Conservation (phyloP, 2,888 invertebrate species). For the Timandra comae region DNA sequence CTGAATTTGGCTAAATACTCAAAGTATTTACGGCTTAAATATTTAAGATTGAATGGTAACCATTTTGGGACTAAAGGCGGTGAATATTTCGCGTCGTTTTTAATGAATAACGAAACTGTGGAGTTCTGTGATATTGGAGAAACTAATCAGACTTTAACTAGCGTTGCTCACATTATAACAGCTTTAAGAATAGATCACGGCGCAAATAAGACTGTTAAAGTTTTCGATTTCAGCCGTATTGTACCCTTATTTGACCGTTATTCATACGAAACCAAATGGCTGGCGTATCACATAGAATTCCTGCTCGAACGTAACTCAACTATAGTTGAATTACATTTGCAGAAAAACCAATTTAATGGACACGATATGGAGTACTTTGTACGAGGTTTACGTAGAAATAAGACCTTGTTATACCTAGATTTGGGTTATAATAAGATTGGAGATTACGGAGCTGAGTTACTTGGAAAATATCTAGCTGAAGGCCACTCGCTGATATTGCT, state of each 20-base stretch:
- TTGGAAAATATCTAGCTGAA: conserved; percentile 71
- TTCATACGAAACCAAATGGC: conserved; percentile 60
- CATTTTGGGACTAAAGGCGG: conserved; percentile 74
- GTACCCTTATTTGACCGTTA: conserved; percentile 55
- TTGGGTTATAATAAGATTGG: conserved; percentile 78
- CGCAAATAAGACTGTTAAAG: conserved; percentile 45
- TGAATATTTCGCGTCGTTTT: conserved; percentile 63
- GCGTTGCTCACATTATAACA: conserved; percentile 71
- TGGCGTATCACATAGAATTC: conserved; percentile 68
- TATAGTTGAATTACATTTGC: conserved; percentile 74
- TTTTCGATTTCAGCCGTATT: conserved; percentile 57
- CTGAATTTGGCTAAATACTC: conserved; percentile 47
- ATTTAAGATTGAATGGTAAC: conserved; percentile 77
- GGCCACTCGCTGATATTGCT: conserved; percentile 68
- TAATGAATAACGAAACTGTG: conserved; percentile 61
- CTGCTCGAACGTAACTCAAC: conserved; percentile 51
- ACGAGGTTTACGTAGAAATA: conserved; percentile 68
- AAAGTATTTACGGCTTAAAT: conserved; percentile 56
- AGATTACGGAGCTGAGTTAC: conserved; percentile 72
- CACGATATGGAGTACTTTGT: conserved; percentile 78
- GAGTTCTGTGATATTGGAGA: conserved; percentile 75
- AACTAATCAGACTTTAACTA: conserved; percentile 73
- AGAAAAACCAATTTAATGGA: conserved; percentile 77
- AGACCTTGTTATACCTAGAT: conserved; percentile 74
- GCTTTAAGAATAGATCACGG: conserved; percentile 59